phyloP scores from a whole-genome alignment of 2,797 vertebrate genomes.

The Propithecus perrieri region DNA sequence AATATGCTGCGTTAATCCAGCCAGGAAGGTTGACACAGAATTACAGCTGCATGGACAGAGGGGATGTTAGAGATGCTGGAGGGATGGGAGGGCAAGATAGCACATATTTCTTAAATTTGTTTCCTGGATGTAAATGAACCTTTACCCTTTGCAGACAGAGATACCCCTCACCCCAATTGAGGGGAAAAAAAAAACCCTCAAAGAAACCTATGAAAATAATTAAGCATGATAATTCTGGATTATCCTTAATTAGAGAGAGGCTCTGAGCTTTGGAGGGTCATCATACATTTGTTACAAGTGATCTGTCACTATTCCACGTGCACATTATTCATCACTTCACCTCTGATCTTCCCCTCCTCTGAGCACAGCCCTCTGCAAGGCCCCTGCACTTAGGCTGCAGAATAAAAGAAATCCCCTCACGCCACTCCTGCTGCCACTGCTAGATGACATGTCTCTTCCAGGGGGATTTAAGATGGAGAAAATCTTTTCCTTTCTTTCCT shows the following conservation, averaged over 20 bases:
- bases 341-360: slow-evolving; percentile 64
- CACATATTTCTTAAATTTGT: neutral
- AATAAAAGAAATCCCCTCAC: slow-evolving; percentile 41
- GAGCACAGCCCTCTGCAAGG: slow-evolving; percentile 48
- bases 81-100: neutral
- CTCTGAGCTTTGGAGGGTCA: slow-evolving; percentile 65
- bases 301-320: slow-evolving; percentile 51
- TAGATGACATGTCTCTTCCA: neutral
- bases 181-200: neutral
- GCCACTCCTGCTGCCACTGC: neutral
- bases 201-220: slow-evolving; percentile 75
- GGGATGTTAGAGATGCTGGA: neutral
- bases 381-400: slow-evolving; percentile 37
- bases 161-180: neutral
- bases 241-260: slow-evolving; percentile 76
- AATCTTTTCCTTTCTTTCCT: neutral
- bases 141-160: slow-evolving; percentile 41
- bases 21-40: neutral
- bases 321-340: slow-evolving; percentile 55
- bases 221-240: slow-evolving; percentile 77
- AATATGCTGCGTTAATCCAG: neutral
- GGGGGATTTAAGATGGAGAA: neutral
- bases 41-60: neutral
- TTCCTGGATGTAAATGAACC: slow-evolving; percentile 1
- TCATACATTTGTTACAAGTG: slow-evolving; percentile 59